Evolutionary conservation across 2,797 vertebrate genomes (phyloP).

Genomic region (Rhyacichthys aspro): DNA sequence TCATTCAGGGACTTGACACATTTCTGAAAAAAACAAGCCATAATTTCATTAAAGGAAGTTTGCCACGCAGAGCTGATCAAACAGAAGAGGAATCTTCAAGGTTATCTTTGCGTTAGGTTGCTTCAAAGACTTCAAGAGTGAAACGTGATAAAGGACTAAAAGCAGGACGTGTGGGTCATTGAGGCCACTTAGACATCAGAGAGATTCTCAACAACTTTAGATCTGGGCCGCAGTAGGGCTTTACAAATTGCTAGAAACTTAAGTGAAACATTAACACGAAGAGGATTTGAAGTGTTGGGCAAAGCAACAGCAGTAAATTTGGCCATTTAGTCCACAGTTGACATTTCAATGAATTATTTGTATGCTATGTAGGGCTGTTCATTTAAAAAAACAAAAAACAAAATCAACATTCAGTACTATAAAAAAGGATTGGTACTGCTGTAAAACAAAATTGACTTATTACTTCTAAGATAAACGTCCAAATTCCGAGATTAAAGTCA

Average conservation of each 20-base stretch:
- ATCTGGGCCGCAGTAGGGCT: not conserved
- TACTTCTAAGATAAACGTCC: too few species aligned
- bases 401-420: too few species aligned
- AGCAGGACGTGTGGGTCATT: conserved; percentile 6
- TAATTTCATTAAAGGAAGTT: conserved; percentile 28
- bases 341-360: too few species aligned
- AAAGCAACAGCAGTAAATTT: not conserved
- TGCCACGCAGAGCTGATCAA: conserved; percentile 17
- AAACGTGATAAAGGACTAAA: not conserved
- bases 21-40: conserved; percentile 39
- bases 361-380: too few species aligned
- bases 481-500: too few species aligned
- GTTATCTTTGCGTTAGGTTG: conserved; percentile 33
- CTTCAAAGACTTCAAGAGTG: conserved; percentile 20
- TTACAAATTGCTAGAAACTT: not conserved
- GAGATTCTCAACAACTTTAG: not conserved
- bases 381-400: too few species aligned
- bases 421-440: too few species aligned
- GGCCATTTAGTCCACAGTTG: too few species aligned
- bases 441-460: too few species aligned
- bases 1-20: conserved; percentile 44
- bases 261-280: not conserved
- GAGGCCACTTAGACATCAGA: not conserved
- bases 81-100: conserved; percentile 20
- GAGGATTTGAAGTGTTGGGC: not conserved